Percentiles rank a stretch among this genome's conserved stretches.
phyloP scores from a whole-genome alignment of 2,797 vertebrate species.

The Kryptopterus vitreolus region DNA sequence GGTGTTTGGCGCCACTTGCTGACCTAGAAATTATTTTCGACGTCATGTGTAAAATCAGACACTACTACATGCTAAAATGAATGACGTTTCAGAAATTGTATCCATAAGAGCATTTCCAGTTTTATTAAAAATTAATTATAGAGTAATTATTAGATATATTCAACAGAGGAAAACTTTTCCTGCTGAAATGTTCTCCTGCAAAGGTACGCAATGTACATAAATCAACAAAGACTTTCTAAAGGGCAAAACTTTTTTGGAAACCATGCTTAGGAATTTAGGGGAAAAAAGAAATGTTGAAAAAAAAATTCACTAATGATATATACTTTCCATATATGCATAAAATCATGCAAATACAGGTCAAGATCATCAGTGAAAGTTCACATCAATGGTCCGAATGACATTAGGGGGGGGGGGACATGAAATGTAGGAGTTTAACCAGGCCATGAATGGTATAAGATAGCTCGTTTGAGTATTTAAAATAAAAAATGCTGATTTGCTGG shows the following conservation, averaged over 20 bases:
- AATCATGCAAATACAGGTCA: too few relatives aligned
- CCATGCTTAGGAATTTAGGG: not conserved
- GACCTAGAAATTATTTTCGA: not conserved
- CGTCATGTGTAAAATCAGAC: not conserved
- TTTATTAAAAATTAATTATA: not conserved
- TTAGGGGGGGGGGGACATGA: too few relatives aligned
- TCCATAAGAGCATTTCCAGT: not conserved
- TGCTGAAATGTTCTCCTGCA: not conserved
- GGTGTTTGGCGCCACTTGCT: conserved; percentile 46
- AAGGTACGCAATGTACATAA: not conserved
- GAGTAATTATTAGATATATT: not conserved
- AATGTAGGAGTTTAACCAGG: too few relatives aligned
- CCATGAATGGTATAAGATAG: too few relatives aligned
- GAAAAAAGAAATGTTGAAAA: too few relatives aligned
- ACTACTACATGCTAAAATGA: not conserved
- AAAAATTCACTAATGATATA: too few relatives aligned
- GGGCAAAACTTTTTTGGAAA: not conserved
- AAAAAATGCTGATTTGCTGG: not conserved
- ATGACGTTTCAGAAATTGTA: not conserved
- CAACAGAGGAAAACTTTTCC: not conserved
- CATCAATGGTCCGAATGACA: too few relatives aligned
- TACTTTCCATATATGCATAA: too few relatives aligned
- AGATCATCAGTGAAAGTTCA: too few relatives aligned
- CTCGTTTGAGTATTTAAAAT: not conserved
- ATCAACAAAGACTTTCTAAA: not conserved